Base-by-base conservation (phyloP, 53 echinoderm and acorn worm species). In the Paracentrotus lividus region DNA sequence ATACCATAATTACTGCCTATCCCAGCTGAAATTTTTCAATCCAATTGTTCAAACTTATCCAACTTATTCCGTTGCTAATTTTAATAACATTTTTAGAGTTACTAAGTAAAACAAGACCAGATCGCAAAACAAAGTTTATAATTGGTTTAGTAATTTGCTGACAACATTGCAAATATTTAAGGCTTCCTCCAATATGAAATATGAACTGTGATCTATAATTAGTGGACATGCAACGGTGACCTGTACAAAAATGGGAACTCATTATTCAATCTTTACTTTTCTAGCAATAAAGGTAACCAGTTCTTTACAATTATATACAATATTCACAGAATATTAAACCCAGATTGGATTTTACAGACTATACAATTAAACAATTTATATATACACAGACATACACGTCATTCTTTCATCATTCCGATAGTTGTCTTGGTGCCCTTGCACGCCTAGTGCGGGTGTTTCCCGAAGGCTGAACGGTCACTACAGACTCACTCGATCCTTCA, bases 351-450 rank as follows among this genome's bases (percentile, higher is more conserved):
- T 18, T 18, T 31, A 64, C 64, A 27, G 27, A 29, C 1, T 64
- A 64, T 64, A 64, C 31, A 61, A 40, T 76, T 76, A 21, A 40
- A 20, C 42, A 76, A 40, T 40, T 76, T 42, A 76, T 21, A 76
- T 64, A 64, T 31, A 64, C 31, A 29, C 27, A 3, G 13, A 64
- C 31, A 2, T 59, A 64, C 29, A 29, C 9, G 65, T 95, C 85
- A 96, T 64, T 97, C 21, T 95, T 96, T 61, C 95, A 81, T 81
- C 27, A 99, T 69, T 99, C 99, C 1, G 96, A 97, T 42, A 95
- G 94, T 76, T 97, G 96, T 75, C 94, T 95, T 40, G 97, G 96
- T 36, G 72, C 20, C 55, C 99, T 93, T 2, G 97, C 94, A 33
- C 97, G 95, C 66, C 99, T 75, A 15, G 97, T 96, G 5, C 99